Percentiles rank a stretch among this genome's conserved stretches.
Evolutionary conservation across 2,797 vertebrate species (phyloP).

Genomic region (Pterois miles): DNA sequence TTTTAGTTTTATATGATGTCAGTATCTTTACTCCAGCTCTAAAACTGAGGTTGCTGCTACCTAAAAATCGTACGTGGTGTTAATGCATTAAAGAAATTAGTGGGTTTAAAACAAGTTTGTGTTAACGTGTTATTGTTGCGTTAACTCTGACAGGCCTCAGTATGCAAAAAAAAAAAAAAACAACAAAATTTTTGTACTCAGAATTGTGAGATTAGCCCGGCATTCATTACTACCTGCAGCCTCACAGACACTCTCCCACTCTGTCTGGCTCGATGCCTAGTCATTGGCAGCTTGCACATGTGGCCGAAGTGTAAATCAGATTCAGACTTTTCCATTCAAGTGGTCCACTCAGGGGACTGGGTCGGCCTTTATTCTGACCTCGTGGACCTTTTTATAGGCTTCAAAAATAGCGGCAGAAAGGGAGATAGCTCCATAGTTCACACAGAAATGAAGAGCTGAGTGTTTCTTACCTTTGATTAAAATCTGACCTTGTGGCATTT

Average conservation of each 20-base stretch:
- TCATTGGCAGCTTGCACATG: conserved; percentile 76
- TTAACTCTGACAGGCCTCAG: too few species aligned
- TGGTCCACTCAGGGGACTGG: conserved; percentile 70
- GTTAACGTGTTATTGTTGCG: too few species aligned
- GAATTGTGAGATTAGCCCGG: conserved; percentile 11
- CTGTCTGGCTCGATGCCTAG: conserved; percentile 66
- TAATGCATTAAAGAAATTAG: too few species aligned
- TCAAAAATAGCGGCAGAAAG: conserved; percentile 68
- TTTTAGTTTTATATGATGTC: too few species aligned
- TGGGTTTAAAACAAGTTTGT: too few species aligned
- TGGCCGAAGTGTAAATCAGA: conserved; percentile 80
- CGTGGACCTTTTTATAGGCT: conserved; percentile 77
- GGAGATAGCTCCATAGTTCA: conserved; percentile 63
- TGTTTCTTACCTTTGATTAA: conserved; percentile 77
- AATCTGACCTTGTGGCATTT: conserved; percentile 75
- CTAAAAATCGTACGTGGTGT: too few species aligned
- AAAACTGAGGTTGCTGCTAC: too few species aligned
- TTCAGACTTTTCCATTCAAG: conserved; percentile 82
- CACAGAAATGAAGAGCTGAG: conserved; percentile 64
- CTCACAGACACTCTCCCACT: conserved; percentile 56
- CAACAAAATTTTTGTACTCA: neutral
- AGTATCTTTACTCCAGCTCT: too few species aligned
- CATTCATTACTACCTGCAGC: conserved; percentile 61
- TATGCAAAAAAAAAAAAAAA: neutral
- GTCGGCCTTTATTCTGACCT: conserved; percentile 78